Evolutionary conservation across 2,888 invertebrate species (phyloP).

Genomic region (Pantelozetes paolii): DNA sequence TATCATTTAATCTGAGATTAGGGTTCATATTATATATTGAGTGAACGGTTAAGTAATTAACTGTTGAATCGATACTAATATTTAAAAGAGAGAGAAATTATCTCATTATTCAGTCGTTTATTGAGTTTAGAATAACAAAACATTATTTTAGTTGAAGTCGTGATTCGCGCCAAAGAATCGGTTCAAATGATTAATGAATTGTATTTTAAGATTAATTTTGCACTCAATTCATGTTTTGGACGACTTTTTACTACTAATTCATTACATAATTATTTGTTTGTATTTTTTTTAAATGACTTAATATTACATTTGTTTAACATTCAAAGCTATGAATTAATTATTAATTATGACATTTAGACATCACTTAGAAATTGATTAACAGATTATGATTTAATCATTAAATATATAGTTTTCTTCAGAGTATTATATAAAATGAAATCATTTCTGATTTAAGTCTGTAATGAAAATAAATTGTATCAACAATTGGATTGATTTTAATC

Average conservation of each 20-base stretch:
- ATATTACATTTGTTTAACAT: too few species aligned
- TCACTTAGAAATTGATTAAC: too few species aligned
- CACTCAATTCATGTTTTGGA: neutral
- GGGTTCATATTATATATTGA: neutral
- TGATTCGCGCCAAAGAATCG: slow-evolving; percentile 2
- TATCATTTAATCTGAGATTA: too few species aligned
- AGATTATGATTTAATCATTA: too few species aligned
- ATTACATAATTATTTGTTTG: neutral
- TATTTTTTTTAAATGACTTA: neutral
- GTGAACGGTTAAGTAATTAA: neutral
- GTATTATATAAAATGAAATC: too few species aligned
- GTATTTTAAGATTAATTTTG: neutral
- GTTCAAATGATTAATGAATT: neutral
- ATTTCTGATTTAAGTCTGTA: neutral
- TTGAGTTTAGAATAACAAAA: neutral
- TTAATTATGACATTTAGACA: neutral
- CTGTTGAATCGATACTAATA: neutral
- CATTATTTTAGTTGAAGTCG: neutral
- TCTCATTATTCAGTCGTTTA: neutral
- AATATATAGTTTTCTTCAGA: too few species aligned
- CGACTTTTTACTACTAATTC: neutral
- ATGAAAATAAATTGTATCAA: neutral
- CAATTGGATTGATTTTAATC: neutral
- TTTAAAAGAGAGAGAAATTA: neutral
- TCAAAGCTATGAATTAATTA: neutral